Evolutionary conservation across 1,140 invertebrate genomes (phyloP).

Genomic region (Penaeus vannamei): DNA sequence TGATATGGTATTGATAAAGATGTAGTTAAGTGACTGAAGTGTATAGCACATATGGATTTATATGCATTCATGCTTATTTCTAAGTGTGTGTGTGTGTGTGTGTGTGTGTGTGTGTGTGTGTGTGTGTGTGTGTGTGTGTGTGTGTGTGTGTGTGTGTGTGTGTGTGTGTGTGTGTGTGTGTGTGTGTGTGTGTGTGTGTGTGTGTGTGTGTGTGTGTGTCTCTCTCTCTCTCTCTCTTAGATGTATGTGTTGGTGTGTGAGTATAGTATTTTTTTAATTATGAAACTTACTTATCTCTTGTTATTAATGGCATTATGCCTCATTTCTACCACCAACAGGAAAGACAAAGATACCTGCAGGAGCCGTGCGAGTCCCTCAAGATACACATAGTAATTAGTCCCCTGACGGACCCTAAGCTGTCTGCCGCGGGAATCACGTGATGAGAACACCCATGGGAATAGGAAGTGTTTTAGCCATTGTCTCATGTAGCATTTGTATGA

Average conservation of each 20-base stretch:
- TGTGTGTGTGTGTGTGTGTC: slow-evolving; percentile 1
- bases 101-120: not conserved
- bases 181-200: not conserved
- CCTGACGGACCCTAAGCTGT: slow-evolving; percentile 61
- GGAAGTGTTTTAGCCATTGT: slow-evolving; percentile 5
- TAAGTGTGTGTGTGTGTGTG: not conserved
- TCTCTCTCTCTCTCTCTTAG: too few species aligned
- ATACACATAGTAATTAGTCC: slow-evolving; percentile 67
- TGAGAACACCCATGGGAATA: not conserved
- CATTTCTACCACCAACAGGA: slow-evolving; percentile 39
- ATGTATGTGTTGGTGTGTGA: too few species aligned
- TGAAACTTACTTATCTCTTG: too few species aligned
- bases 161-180: slow-evolving; percentile 1
- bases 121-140: not conserved
- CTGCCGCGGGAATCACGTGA: slow-evolving; percentile 62
- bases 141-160: not conserved
- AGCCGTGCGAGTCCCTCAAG: slow-evolving; percentile 66
- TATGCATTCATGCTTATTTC: not conserved
- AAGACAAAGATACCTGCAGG: slow-evolving; percentile 61
- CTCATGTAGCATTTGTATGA: not conserved
- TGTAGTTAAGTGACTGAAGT: not conserved
- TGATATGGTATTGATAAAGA: not conserved
- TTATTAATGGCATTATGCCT: not conserved
- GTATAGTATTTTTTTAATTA: too few species aligned
- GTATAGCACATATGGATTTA: not conserved